Evolutionary conservation across 1,140 invertebrate species (phyloP).

Genomic region (Papilio aristodemus): DNA sequence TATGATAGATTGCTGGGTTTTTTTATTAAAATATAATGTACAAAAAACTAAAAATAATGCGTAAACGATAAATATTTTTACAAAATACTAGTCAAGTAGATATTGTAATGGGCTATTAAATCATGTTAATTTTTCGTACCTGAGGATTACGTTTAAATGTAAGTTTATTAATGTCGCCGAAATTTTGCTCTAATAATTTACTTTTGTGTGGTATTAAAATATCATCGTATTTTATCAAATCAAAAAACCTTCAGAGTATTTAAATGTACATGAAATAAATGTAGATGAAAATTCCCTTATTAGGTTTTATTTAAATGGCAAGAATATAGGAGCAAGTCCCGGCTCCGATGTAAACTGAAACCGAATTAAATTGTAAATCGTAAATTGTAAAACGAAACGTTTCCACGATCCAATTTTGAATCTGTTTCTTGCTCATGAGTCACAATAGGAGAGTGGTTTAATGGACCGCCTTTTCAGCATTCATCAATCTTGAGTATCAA

Average conservation of each 20-base stretch:
- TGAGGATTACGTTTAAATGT: no score
- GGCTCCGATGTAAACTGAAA: constrained; percentile 11
- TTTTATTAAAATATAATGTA: neutral
- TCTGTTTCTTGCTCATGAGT: neutral
- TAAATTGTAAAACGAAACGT: constrained; percentile 17
- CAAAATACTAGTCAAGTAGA: no score
- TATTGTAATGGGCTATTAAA: no score
- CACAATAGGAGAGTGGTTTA: constrained; percentile 8
- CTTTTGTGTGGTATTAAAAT: no score
- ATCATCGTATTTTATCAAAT: no score
- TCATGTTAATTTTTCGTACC: no score
- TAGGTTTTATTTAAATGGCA: constrained; percentile 17
- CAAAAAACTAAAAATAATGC: neutral
- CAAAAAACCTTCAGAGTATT: no score
- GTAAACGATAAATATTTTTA: no score
- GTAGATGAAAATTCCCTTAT: constrained; percentile 13
- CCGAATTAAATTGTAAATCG: constrained; percentile 14
- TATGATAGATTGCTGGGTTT: neutral
- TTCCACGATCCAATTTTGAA: constrained; percentile 2
- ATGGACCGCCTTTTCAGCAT: neutral
- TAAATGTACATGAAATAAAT: constrained; percentile 1
- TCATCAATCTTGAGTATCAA: neutral
- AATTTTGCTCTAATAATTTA: no score
- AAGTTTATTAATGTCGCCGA: no score
- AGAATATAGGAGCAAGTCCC: constrained; percentile 12